phyloP scores from a whole-genome alignment of 2,888 invertebrate species.

The Coelinius sp. region DNA sequence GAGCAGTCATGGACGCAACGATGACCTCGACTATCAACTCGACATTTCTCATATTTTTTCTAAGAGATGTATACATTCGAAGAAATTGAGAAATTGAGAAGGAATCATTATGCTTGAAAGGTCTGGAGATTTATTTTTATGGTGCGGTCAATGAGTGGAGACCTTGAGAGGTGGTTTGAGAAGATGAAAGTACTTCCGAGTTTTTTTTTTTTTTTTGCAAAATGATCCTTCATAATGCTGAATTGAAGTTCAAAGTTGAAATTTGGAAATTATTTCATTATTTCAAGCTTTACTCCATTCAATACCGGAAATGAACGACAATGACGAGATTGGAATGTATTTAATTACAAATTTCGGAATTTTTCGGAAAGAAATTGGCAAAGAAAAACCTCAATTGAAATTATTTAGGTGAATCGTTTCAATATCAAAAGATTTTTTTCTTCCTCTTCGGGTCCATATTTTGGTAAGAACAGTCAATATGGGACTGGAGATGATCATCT shows the following conservation, averaged over 20 bases:
- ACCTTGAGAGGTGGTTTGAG: not conserved
- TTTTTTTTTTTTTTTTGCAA: not conserved
- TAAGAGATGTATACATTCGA: conserved; percentile 14
- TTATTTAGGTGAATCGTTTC: too few species aligned
- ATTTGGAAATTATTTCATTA: too few species aligned
- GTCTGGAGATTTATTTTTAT: not conserved
- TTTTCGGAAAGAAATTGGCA: too few species aligned
- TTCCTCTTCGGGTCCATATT: too few species aligned
- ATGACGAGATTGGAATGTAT: too few species aligned
- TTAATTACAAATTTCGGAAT: too few species aligned
- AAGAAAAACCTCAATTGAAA: too few species aligned
- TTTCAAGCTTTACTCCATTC: too few species aligned
- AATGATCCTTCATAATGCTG: not conserved
- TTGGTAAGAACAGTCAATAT: too few species aligned
- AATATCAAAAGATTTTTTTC: too few species aligned
- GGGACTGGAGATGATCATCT: not conserved
- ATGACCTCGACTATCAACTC: conserved; percentile 42
- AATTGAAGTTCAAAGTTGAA: not conserved
- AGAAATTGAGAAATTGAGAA: conserved; percentile 16
- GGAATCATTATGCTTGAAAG: not conserved
- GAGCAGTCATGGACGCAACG: conserved; percentile 36
- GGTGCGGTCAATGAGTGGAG: not conserved
- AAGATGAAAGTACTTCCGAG: not conserved
- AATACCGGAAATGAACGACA: too few species aligned
- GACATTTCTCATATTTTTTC: conserved; percentile 17